Conservation (phyloP, 1,140 invertebrate species). For the Melanaphis sacchari region DNA sequence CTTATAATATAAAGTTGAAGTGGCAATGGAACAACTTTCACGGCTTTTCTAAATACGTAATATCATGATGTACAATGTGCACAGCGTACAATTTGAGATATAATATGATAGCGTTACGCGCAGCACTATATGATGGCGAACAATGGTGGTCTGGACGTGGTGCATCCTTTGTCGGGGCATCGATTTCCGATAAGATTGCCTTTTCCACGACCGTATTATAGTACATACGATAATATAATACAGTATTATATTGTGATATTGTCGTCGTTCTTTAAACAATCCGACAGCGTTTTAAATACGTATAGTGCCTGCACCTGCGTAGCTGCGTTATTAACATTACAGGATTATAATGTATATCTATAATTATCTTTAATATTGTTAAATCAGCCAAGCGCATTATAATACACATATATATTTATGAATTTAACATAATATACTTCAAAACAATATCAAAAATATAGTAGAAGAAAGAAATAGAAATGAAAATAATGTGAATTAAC, state of each 20-base stretch:
- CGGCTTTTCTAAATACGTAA: neutral
- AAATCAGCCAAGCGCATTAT: neutral
- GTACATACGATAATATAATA: neutral
- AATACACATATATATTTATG: neutral
- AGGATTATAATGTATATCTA: too few species aligned
- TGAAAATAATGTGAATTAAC: neutral
- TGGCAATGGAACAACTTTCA: neutral
- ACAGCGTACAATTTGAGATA: neutral
- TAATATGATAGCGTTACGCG: neutral
- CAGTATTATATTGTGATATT: neutral
- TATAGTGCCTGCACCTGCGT: neutral
- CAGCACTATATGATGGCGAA: neutral
- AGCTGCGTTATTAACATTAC: too few species aligned
- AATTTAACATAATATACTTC: neutral
- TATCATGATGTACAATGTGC: neutral
- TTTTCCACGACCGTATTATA: neutral
- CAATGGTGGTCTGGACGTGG: neutral
- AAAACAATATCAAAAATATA: neutral
- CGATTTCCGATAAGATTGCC: conserved; percentile 11
- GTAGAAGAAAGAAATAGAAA: neutral
- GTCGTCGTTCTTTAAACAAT: neutral
- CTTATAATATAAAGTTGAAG: neutral
- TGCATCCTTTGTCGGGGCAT: neutral
- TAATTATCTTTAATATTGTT: neutral
- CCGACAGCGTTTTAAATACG: neutral